Conservation (phyloP, 2,797 vertebrate genomes). For the Mus minutoides region DNA sequence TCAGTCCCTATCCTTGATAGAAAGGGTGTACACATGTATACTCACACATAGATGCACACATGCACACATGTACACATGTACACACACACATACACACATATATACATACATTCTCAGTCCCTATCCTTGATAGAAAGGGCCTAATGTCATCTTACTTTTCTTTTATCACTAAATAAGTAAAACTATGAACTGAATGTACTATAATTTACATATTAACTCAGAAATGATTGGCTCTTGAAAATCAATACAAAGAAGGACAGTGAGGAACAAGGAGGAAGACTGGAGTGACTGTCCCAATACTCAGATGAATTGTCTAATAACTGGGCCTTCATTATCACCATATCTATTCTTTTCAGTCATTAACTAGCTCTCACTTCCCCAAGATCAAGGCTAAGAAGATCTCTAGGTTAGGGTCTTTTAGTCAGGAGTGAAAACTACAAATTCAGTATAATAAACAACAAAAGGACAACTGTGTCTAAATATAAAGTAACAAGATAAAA, state of each 20-base stretch:
- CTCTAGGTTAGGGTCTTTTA: background rate
- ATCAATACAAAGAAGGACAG: background rate
- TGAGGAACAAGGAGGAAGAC: background rate
- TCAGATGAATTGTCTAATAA: background rate
- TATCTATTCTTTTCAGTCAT: background rate
- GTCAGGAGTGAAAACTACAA: background rate
- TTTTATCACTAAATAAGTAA: constrained; percentile 37
- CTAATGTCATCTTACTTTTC: constrained; percentile 11
- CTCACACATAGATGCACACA: background rate
- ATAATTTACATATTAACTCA: background rate
- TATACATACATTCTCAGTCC: background rate
- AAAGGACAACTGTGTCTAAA: background rate
- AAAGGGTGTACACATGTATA: background rate
- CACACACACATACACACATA: background rate
- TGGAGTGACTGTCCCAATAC: background rate
- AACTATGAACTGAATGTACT: background rate
- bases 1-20: too few relatives aligned
- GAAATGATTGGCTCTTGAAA: background rate
- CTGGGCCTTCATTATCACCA: background rate
- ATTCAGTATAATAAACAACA: background rate
- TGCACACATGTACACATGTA: too few relatives aligned
- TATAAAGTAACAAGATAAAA: constrained; percentile 17
- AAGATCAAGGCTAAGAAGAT: background rate
- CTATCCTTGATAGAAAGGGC: background rate
- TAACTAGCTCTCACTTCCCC: background rate